phyloP scores from a whole-genome alignment of 2,113 vertebrate species.

The Upupa epops region DNA sequence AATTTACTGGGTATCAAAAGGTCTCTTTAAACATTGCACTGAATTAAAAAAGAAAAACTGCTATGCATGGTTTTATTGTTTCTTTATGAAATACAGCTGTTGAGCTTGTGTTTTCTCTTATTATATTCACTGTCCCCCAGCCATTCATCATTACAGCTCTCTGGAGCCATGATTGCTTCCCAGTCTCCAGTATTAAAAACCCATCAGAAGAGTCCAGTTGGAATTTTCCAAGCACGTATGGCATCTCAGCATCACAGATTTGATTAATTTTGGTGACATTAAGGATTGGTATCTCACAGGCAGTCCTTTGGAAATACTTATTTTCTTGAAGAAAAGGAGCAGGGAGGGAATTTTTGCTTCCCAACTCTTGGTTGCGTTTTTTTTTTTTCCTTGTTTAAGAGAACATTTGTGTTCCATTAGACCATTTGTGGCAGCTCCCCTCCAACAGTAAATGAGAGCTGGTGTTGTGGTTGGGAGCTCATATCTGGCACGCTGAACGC shows the following conservation, averaged over 20 bases:
- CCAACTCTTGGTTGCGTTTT: background rate
- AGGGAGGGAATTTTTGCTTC: background rate
- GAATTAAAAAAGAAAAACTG: conserved; percentile 47
- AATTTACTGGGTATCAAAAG: conserved; percentile 37
- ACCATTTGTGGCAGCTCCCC: background rate
- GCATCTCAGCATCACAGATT: background rate
- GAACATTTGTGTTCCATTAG: background rate
- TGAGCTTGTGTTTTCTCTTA: background rate
- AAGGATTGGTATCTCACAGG: background rate
- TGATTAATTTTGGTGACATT: background rate
- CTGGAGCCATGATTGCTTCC: background rate
- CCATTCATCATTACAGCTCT: conserved; percentile 19
- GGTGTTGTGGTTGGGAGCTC: background rate
- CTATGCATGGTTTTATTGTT: conserved; percentile 15
- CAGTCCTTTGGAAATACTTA: background rate
- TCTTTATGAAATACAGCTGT: conserved; percentile 63
- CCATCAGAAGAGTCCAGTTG: conserved; percentile 26
- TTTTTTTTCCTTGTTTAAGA: background rate
- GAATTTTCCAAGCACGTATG: background rate
- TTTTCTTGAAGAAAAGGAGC: background rate
- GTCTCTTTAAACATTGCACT: conserved; percentile 12
- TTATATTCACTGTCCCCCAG: conserved; percentile 19
- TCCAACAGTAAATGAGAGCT: background rate
- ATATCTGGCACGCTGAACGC: background rate
- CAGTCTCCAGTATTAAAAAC: conserved; percentile 29